Evolutionary conservation across 1,140 invertebrate species (phyloP), one percentile per base, ranked within the genome.

Genomic region (Papilio machaon): DNA sequence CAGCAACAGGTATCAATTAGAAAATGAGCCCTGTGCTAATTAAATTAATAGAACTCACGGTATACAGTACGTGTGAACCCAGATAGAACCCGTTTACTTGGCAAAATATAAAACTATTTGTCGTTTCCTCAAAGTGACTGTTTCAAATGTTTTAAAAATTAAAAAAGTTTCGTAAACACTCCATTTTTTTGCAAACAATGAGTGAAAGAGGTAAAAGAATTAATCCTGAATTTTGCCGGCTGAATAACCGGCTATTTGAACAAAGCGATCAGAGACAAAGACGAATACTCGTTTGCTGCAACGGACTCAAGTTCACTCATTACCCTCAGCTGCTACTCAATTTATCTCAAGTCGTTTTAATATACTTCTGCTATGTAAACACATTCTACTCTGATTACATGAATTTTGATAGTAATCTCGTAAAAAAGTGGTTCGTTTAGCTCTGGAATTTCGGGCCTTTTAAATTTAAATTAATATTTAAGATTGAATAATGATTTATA

Each of bases 281-380:
- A 70, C 64, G 64, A 38, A 70, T 70, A 30, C 64, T 70, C 5
- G 64, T 38, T 19, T 19, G 15, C 54, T 58, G 54, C 64, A 70
- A 11, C 15, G 64, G 30, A 70, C 64, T 70, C 64, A 38, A 70
- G 30, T 70, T 70, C 64, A 70, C 23, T 70, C 64, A 70, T 70
- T 70, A 70, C 64, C 64, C 11, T 1, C 64, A 70, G 23, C 64
- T 70, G 64, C 30, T 70, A 35, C 10, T 70, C 64, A 35, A 70
- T 70, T 70, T 70, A 70, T 35, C 64, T 70, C 13, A 70, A 67
- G 23, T 70, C 64, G 23, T 70, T 35, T 70, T 70, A 11, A 70
- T 11, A 30, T 70, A 35, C 11, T 35, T 38, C 30, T 7, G 15
- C 35, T 70, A 70, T 3, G 64, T 35, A 70, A 70, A 70, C 64